Percentiles rank a stretch among this genome's conserved stretches.
Conservation (phyloP, 2,797 vertebrate species). For the Siniperca undulata region DNA sequence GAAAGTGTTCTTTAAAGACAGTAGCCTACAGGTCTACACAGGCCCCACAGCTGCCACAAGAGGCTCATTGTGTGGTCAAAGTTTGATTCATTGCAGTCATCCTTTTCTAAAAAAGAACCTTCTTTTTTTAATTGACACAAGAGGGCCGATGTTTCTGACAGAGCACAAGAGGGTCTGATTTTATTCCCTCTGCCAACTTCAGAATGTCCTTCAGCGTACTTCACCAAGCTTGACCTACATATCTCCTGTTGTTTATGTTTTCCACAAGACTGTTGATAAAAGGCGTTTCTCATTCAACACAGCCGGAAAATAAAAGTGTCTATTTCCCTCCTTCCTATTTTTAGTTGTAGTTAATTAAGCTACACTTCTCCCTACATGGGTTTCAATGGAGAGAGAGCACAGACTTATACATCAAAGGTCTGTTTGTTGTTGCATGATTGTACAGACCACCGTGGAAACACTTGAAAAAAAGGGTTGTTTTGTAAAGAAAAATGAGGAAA, state of each 20-base stretch:
- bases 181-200: slow-evolving; percentile 23
- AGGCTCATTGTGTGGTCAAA: slow-evolving; percentile 28
- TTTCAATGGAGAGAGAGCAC: slow-evolving; percentile 26
- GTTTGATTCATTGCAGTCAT: slow-evolving; percentile 37
- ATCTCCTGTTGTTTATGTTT: slow-evolving; percentile 28
- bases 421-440: slow-evolving; percentile 39
- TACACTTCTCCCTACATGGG: slow-evolving; percentile 8
- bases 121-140: slow-evolving; percentile 19
- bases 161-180: slow-evolving; percentile 33
- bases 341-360: slow-evolving; percentile 60
- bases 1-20: slow-evolving; percentile 33
- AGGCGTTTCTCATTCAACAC: slow-evolving; percentile 16
- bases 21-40: slow-evolving; percentile 16
- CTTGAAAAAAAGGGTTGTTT: slow-evolving; percentile 6
- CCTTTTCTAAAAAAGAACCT: not conserved
- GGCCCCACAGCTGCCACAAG: slow-evolving; percentile 5
- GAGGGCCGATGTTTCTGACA: slow-evolving; percentile 22
- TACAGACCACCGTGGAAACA: not conserved
- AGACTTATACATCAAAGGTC: slow-evolving; percentile 49
- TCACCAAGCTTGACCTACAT: slow-evolving; percentile 52
- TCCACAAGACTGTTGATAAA: slow-evolving; percentile 23
- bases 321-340: slow-evolving; percentile 31
- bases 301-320: not conserved
- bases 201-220: slow-evolving; percentile 17
- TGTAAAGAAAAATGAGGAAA: slow-evolving; percentile 3